Percentiles rank a stretch among this genome's conserved stretches.
Evolutionary conservation across 2,797 vertebrate genomes (phyloP).

Genomic region (Labeo calbasu): DNA sequence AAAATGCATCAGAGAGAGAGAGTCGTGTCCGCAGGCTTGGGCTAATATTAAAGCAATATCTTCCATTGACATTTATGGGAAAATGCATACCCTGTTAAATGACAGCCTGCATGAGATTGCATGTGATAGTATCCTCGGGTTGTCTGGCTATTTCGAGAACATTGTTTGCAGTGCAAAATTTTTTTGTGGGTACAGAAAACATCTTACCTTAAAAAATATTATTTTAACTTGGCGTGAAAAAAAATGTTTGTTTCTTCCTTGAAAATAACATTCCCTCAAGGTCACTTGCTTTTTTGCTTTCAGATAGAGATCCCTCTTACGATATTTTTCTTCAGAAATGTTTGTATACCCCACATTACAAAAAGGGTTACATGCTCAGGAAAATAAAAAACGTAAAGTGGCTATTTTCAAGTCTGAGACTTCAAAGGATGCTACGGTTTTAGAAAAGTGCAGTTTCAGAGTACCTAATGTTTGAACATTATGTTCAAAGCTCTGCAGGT

Average conservation of each 20-base stretch:
- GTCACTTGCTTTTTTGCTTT: neutral
- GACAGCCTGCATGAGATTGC: conserved; percentile 24
- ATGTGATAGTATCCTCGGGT: conserved; percentile 1
- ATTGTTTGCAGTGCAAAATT: neutral
- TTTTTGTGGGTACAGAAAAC: neutral
- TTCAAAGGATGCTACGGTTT: neutral
- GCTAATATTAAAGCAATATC: conserved; percentile 36
- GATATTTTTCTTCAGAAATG: neutral
- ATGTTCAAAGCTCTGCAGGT: neutral
- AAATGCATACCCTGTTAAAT: conserved; percentile 31
- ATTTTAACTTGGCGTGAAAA: too few species aligned
- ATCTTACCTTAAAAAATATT: neutral
- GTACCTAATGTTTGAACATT: neutral
- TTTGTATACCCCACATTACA: neutral
- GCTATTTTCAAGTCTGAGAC: neutral
- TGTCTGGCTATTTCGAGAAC: neutral
- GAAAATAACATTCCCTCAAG: neutral
- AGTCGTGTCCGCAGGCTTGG: conserved; percentile 13
- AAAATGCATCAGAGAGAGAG: conserved; percentile 25
- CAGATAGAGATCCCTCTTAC: neutral
- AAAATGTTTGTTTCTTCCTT: too few species aligned
- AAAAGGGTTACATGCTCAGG: neutral
- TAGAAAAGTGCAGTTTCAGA: neutral
- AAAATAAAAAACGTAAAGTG: neutral
- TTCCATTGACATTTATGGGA: conserved; percentile 45